Percentiles rank a stretch among this genome's conserved stretches.
Conservation (phyloP, 2,113 vertebrate species). For the Boulengeromyrus knoepffleri region DNA sequence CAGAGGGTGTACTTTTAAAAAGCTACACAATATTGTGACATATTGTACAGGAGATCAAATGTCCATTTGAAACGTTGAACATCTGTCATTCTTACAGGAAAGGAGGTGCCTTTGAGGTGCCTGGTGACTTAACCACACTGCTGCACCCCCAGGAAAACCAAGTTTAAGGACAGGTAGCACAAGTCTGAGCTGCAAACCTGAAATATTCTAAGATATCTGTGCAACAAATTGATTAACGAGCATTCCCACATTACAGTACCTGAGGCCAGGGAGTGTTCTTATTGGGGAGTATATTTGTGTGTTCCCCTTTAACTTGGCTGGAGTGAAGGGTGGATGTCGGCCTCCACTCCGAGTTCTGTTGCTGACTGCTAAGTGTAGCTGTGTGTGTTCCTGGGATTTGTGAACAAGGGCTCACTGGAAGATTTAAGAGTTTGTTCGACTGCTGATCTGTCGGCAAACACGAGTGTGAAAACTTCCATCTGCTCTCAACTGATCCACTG, state of each 20-base stretch:
- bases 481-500: conserved; percentile 28
- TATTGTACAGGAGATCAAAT: neutral
- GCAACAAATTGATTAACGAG: neutral
- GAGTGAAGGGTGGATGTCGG: conserved; percentile 42
- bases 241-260: conserved; percentile 25
- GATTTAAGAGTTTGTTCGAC: conserved; percentile 21
- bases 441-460: conserved; percentile 37
- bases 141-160: neutral
- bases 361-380: conserved; percentile 12
- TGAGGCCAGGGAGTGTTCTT: conserved; percentile 22
- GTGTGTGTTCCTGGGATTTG: conserved; percentile 27
- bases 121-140: neutral
- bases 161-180: neutral
- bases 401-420: conserved; percentile 25
- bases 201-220: neutral
- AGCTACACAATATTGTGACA: neutral
- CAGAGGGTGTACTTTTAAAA: neutral
- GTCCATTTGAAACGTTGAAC: neutral
- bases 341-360: conserved; percentile 44
- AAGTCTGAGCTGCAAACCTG: neutral
- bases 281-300: conserved; percentile 19
- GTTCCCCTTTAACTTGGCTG: conserved; percentile 19
- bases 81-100: neutral
- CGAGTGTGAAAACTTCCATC: conserved; percentile 14
- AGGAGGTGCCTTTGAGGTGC: neutral